Evolutionary conservation across 1,140 invertebrate species (phyloP).

Genomic region (Papilio polytes): DNA sequence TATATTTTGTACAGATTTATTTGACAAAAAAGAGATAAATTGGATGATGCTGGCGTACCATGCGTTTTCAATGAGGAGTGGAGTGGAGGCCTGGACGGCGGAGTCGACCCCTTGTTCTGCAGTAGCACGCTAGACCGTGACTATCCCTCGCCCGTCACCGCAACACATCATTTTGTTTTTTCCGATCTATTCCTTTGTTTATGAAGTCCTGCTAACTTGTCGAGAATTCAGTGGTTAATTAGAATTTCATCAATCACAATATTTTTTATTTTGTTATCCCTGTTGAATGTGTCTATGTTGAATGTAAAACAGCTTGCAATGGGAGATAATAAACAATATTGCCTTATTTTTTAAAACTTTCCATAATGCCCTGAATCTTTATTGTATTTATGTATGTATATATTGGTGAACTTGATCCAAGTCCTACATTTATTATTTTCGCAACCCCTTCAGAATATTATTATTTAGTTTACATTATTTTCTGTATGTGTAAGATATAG

Average conservation of each 20-base stretch:
- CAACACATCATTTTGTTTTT: conserved; percentile 68
- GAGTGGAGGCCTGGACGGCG: conserved; percentile 66
- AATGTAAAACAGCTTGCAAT: conserved; percentile 73
- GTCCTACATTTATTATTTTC: not conserved
- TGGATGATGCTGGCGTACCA: conserved; percentile 79
- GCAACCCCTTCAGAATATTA: not conserved
- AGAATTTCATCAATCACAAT: conserved; percentile 80
- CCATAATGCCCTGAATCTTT: conserved; percentile 61
- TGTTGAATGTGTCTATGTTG: conserved; percentile 75
- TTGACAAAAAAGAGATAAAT: conserved; percentile 83
- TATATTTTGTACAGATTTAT: conserved; percentile 85
- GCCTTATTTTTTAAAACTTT: conserved; percentile 76
- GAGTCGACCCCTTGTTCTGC: conserved; percentile 70
- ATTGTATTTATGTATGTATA: conserved; percentile 35
- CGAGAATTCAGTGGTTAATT: conserved; percentile 82
- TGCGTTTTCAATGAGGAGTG: conserved; percentile 79
- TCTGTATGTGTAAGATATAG: not conserved
- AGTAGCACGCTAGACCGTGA: conserved; percentile 55
- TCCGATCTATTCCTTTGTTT: conserved; percentile 81
- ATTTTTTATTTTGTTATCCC: conserved; percentile 83
- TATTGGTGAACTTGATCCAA: conserved; percentile 30
- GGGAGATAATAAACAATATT: conserved; percentile 80
- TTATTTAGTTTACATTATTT: conserved; percentile 20
- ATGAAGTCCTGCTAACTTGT: conserved; percentile 80
- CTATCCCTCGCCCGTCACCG: conserved; percentile 61